Evolutionary conservation across 2,888 invertebrate species (phyloP).

Genomic region (Tolmerus cingulatus): DNA sequence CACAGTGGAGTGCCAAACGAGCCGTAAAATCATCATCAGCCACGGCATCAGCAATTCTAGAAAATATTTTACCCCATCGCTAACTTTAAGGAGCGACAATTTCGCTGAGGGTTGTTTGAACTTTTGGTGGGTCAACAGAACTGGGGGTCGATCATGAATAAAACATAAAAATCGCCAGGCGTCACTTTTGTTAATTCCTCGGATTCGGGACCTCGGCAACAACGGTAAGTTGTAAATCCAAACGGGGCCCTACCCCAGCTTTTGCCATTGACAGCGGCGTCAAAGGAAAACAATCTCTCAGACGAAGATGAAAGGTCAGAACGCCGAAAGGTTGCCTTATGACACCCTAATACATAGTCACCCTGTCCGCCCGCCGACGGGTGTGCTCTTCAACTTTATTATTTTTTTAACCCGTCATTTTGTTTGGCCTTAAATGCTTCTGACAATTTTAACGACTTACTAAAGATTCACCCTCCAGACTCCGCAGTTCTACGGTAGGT

Average conservation of each 20-base stretch:
- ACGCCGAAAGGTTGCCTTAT: not conserved
- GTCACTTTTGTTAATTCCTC: conserved; percentile 15
- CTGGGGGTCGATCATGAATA: conserved; percentile 18
- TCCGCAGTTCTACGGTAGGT: not conserved
- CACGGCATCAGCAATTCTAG: conserved; percentile 20
- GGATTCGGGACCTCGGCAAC: not conserved
- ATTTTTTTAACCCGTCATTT: conserved; percentile 37
- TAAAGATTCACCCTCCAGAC: not conserved
- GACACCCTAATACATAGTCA: not conserved
- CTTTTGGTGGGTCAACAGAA: not conserved
- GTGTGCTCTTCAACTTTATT: conserved; percentile 7
- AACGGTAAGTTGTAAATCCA: conserved; percentile 5
- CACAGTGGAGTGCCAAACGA: conserved; percentile 22
- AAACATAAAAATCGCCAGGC: conserved; percentile 31
- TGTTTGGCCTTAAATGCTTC: conserved; percentile 5
- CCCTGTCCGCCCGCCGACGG: not conserved
- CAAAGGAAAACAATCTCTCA: conserved; percentile 32
- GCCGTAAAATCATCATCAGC: conserved; percentile 35
- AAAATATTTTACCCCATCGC: conserved; percentile 28
- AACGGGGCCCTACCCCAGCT: not conserved
- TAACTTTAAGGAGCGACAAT: not conserved
- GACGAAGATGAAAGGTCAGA: conserved; percentile 1
- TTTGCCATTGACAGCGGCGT: conserved; percentile 11
- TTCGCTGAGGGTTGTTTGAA: not conserved
- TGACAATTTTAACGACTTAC: conserved; percentile 38